Base-by-base conservation (phyloP, 2,797 vertebrate genomes). In the Pelochelys cantorii region DNA sequence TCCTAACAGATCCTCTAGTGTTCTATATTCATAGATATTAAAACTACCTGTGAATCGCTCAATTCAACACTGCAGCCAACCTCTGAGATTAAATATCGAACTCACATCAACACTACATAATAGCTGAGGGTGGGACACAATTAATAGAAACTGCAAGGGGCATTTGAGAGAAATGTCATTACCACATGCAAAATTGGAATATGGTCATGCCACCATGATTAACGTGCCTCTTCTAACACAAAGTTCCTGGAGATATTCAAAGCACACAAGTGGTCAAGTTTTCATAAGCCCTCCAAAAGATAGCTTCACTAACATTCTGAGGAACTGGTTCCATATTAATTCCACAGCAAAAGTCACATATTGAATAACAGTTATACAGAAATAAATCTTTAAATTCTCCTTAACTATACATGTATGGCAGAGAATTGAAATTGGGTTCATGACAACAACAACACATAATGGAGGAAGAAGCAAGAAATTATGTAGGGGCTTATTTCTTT, bases 201-300 rank as follows among this genome's bases (percentile, higher is more conserved):
- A 0, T 29, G 0, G 4, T 65, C 29, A 75, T 3, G 23, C 54
- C 17, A 81, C 17, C 37, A 18, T 42, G 3, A 87, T 55, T 48
- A 71, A 2, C 37, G 25, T 60, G 2, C 22, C 29, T 87, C 22
- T 9, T 86, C 20, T 79, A 74, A 23, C 3, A n/a, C 81, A 60
- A 53, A 42, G 54, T 82, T 89, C 42, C 11, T 55, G 54, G 2
- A 14, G 5, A 60, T 34, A 42, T 77, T 80, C 54, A 42, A 75
- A 75, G 23, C 34, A 42, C 71, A 56, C 53, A 29, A 11, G 2
- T 65, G 65, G 9, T n/a, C 2, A 53, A 12, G 0, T n/a, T 88
- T 87, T 54, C 48, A 29, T 37, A 57, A 4, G 48, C 29, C 52
- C 2, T 81, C 3, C 0, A 37, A 60, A 74, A 54, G 7, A 27